Base-by-base conservation (phyloP, 1,140 invertebrate species). In the Adelges cooleyi region DNA sequence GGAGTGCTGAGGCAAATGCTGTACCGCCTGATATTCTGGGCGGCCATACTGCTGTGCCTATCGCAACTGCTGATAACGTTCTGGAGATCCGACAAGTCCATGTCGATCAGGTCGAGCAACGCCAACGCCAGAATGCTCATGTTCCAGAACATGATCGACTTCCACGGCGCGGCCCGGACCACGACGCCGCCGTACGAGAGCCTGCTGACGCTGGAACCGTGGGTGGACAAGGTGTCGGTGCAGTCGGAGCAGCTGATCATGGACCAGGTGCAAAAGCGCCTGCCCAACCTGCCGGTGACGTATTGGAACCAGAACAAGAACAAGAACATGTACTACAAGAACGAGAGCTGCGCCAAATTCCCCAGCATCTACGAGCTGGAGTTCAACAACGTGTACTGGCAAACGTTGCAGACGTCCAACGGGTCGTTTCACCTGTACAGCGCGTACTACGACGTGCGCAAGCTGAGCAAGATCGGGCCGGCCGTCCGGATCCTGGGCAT, bases 301-400 rank as follows among this genome's bases (percentile, higher is more conserved):
- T 90, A 89, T 73, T 91, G 89, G 88, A 84, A 83, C 70, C 83
- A 83, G 65, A 83, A 86, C 70, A 86, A 84, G 71, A 86, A 89
- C 70, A 81, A 85, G 69, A 74, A 73, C 4, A 83, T 84, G 67
- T 86, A 80, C 72, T 84, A 82, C 67, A 84, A 85, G 65, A 86
- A 86, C 71, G 83, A 83, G 65, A 84, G 82, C 53, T 92, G 87
- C 74, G 86, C 85, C 65, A 78, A 79, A 68, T 92, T 89, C 72
- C 91, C 92, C 1, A 89, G 82, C 49, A 83, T 93, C 50, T 91
- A 86, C 72, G 89, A 92, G 68, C 77, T 95, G 54, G 86, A 93
- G 73, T 94, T 91, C 77, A 92, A 92, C 75, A 94, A 95, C 73
- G 82, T 89, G 8, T 92, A 92, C 73, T 92, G 90, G 90, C 90